phyloP scores from a whole-genome alignment of 2,113 vertebrate genomes.

The Leuciscus idus region DNA sequence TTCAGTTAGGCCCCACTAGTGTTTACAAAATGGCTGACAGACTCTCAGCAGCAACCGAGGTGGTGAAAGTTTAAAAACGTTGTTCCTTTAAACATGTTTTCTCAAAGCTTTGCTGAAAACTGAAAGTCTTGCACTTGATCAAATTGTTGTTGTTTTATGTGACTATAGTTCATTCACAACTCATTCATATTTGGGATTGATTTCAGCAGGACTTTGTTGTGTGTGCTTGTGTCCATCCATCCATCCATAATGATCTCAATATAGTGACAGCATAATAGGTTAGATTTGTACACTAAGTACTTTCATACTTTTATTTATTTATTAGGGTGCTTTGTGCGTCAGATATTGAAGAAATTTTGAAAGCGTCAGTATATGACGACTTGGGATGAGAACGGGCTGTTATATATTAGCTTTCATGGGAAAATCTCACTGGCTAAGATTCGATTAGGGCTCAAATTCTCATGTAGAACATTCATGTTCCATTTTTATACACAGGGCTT shows the following conservation, averaged over 20 bases:
- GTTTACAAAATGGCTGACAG: slow-evolving; percentile 31
- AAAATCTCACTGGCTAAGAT: not conserved
- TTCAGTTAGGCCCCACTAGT: not conserved
- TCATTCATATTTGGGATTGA: not conserved
- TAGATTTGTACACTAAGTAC: too few relatives aligned
- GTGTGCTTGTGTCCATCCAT: not conserved
- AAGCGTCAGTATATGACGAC: too few relatives aligned
- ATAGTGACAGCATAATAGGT: too few relatives aligned
- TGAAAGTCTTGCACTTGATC: not conserved
- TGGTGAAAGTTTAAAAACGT: not conserved
- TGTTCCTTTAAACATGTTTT: not conserved
- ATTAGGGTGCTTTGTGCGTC: too few relatives aligned
- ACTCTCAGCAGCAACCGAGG: not conserved
- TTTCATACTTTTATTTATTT: too few relatives aligned
- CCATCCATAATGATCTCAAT: too few relatives aligned
- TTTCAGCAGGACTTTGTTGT: not conserved
- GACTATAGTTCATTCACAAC: not conserved
- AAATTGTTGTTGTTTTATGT: not conserved
- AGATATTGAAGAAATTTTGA: too few relatives aligned
- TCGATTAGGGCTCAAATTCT: slow-evolving; percentile 6
- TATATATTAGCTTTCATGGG: not conserved
- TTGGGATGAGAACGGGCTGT: too few relatives aligned
- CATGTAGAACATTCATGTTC: not conserved
- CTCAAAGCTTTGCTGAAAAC: not conserved
- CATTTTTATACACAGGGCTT: not conserved